These are phyloP conservation scores for Nanorana parkeri DNA, from an alignment of 2,113 vertebrate genomes.

Conservation along the genomic window DNA sequence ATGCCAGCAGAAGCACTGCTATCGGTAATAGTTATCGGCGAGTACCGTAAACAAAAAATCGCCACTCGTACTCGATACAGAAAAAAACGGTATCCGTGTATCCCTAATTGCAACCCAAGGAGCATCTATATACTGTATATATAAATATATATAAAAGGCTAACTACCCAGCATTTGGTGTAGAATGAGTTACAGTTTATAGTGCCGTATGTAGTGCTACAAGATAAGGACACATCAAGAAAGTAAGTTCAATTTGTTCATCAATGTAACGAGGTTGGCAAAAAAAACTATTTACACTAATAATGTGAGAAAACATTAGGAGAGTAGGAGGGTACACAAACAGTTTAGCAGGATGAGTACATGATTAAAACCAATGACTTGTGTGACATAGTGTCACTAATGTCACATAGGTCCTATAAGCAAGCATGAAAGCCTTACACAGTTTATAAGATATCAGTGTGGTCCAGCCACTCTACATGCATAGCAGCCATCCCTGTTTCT, in stretches of 20 bases:
- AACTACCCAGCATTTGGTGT: too few relatives aligned
- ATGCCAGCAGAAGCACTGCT: too few relatives aligned
- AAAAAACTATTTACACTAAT: neutral
- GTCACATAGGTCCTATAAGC: neutral
- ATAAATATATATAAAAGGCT: too few relatives aligned
- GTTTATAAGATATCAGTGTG: slow-evolving; percentile 5
- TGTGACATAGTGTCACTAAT: too few relatives aligned
- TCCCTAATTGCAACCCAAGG: too few relatives aligned
- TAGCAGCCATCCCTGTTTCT: neutral
- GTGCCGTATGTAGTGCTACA: neutral
- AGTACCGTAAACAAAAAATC: too few relatives aligned
- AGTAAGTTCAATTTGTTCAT: too few relatives aligned
- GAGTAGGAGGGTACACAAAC: neutral
- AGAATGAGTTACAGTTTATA: neutral
- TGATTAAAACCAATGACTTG: neutral
- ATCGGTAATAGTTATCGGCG: too few relatives aligned
- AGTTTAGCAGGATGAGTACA: neutral
- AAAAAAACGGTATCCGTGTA: too few relatives aligned
- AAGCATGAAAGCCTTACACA: neutral
- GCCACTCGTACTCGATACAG: too few relatives aligned
- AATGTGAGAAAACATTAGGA: neutral
- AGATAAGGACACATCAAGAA: too few relatives aligned
- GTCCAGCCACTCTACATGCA: slow-evolving; percentile 49
- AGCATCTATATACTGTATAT: too few relatives aligned
- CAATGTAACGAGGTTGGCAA: neutral